Conservation (phyloP, 2,888 invertebrate species). For the Aplocera efformata region DNA sequence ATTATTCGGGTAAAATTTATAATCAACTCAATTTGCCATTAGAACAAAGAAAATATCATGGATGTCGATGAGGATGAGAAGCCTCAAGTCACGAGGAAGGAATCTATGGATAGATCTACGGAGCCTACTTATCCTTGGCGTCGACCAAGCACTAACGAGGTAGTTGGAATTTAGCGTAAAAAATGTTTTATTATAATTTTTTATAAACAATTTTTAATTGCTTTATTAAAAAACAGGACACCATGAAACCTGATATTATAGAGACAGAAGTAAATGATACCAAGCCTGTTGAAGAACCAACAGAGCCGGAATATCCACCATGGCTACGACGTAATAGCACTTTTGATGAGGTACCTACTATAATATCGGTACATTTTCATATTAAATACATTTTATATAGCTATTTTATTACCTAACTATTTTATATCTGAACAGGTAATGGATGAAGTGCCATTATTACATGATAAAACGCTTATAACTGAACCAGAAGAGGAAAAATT, state of each 20-base stretch:
- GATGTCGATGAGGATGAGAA: constrained; percentile 23
- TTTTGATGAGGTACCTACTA: constrained; percentile 30
- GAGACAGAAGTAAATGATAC: constrained; percentile 14
- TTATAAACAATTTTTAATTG: constrained; percentile 4
- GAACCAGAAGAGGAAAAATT: constrained; percentile 10
- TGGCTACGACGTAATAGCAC: constrained; percentile 25
- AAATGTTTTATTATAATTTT: too few relatives aligned
- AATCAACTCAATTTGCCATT: constrained; percentile 10
- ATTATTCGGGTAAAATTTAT: background rate
- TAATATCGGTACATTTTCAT: background rate
- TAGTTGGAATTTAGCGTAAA: constrained; percentile 4
- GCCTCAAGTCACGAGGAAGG: constrained; percentile 28
- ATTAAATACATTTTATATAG: background rate
- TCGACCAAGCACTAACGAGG: constrained; percentile 10
- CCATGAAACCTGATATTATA: constrained; percentile 15
- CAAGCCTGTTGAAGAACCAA: constrained; percentile 23
- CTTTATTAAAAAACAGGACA: constrained; percentile 4
- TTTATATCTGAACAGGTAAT: constrained; percentile 24
- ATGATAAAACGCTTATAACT: background rate
- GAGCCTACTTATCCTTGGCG: constrained; percentile 29
- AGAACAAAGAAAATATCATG: constrained; percentile 35
- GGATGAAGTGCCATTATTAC: constrained; percentile 9
- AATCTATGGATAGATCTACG: constrained; percentile 31
- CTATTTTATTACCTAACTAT: background rate
- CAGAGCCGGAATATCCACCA: constrained; percentile 19